Conservation (phyloP, 1,140 invertebrate genomes). For the Brachionus rotundiformis region DNA sequence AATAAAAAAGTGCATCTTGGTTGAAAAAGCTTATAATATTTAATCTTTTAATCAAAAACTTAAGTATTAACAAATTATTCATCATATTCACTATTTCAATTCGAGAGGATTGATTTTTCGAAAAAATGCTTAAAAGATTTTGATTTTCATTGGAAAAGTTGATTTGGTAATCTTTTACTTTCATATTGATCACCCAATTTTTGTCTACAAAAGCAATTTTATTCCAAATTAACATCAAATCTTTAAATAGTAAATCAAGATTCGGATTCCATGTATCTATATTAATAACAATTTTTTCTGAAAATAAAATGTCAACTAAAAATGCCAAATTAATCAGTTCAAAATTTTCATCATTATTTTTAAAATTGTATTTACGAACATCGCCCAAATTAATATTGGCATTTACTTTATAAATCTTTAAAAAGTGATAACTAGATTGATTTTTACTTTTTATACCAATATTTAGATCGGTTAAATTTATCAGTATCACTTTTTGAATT, state of each 20-base stretch:
- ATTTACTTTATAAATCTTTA: not conserved
- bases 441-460: not conserved
- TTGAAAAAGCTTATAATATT: not conserved
- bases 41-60: not conserved
- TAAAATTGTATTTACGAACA: not conserved
- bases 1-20: not conserved
- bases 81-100: not conserved
- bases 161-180: not conserved
- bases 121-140: not conserved
- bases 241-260: not conserved
- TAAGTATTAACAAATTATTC: not conserved
- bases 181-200: not conserved
- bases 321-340: not conserved
- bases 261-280: not conserved
- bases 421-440: not conserved
- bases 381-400: not conserved
- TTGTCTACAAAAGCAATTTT: not conserved
- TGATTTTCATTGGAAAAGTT: not conserved
- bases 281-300: not conserved
- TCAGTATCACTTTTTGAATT: not conserved
- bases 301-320: not conserved
- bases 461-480: not conserved
- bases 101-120: not conserved
- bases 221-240: not conserved
- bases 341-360: constrained; percentile 10